Conservation (phyloP, 2,888 invertebrate species). For the Drosophila niveifrons region DNA sequence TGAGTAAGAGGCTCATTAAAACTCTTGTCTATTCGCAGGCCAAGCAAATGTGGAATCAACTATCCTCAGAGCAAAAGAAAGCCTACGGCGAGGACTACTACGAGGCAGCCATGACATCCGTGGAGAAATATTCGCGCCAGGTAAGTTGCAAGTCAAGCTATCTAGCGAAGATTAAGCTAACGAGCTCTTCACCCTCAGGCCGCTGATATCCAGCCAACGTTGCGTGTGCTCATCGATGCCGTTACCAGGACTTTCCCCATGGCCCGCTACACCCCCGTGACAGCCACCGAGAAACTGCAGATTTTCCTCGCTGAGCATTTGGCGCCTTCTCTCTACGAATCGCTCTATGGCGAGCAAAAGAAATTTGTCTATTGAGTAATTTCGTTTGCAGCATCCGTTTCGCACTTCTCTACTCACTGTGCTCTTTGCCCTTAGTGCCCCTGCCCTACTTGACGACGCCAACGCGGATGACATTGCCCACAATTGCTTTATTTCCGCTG, state of each 20-base stretch:
- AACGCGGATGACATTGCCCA: constrained; percentile 7
- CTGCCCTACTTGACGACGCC: constrained; percentile 16
- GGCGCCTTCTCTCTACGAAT: constrained; percentile 92
- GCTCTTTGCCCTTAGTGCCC: neutral
- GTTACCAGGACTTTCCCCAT: constrained; percentile 93
- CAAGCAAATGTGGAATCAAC: constrained; percentile 92
- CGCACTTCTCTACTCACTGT: neutral
- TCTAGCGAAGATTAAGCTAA: constrained; percentile 29
- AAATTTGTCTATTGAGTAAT: constrained; percentile 68
- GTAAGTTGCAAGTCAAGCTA: constrained; percentile 63
- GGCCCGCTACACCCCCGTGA: constrained; percentile 93
- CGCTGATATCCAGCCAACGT: constrained; percentile 91
- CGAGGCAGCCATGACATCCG: constrained; percentile 91
- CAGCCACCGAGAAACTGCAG: constrained; percentile 91
- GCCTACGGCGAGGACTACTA: constrained; percentile 94
- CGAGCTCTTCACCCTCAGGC: constrained; percentile 86
- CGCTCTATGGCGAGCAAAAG: constrained; percentile 87
- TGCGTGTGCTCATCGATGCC: constrained; percentile 91
- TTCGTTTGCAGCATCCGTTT: constrained; percentile 12
- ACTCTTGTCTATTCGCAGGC: constrained; percentile 86
- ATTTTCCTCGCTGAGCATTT: constrained; percentile 92
- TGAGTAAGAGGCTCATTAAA: constrained; percentile 58
- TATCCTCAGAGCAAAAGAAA: constrained; percentile 91
- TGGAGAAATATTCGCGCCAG: constrained; percentile 92
- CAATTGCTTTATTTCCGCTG: constrained; percentile 28